A percentile compares a stretch with the other conserved stretches of the same genome.
Evolutionary conservation across 2,797 vertebrate genomes (phyloP).

Genomic region (Dicrostonyx torquatus): DNA sequence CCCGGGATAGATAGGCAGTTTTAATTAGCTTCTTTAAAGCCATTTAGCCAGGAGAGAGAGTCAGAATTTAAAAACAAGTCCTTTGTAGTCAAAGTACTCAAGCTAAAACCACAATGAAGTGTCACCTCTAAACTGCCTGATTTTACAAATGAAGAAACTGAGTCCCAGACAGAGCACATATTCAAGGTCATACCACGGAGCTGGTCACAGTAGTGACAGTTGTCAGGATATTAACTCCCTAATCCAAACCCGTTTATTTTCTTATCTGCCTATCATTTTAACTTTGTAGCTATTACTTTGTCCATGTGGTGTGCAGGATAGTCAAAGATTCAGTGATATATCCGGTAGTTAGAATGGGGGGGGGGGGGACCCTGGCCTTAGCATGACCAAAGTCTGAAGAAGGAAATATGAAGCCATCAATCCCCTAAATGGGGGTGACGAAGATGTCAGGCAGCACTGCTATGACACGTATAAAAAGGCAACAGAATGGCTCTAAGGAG

Average conservation of each 20-base stretch:
- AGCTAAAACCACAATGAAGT: neutral
- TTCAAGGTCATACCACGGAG: neutral
- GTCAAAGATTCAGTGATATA: neutral
- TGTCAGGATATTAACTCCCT: neutral
- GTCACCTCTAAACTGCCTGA: neutral
- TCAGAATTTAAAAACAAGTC: neutral
- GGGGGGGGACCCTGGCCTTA: neutral
- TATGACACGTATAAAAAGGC: neutral
- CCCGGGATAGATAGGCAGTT: neutral
- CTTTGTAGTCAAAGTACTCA: neutral
- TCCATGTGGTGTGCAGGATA: neutral
- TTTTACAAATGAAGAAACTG: conserved; percentile 34
- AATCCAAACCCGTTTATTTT: neutral
- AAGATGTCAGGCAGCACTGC: neutral
- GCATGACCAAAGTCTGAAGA: neutral
- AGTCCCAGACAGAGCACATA: neutral
- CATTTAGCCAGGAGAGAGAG: neutral
- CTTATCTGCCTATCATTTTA: neutral
- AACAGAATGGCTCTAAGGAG: neutral
- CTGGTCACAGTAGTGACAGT: neutral
- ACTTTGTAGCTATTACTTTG: neutral
- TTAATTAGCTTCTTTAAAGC: neutral
- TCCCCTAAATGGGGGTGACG: neutral
- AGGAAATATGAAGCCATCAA: neutral
- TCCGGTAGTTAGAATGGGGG: neutral